Conservation (phyloP, 2,113 vertebrate genomes). For the Brienomyrus longianalis region DNA sequence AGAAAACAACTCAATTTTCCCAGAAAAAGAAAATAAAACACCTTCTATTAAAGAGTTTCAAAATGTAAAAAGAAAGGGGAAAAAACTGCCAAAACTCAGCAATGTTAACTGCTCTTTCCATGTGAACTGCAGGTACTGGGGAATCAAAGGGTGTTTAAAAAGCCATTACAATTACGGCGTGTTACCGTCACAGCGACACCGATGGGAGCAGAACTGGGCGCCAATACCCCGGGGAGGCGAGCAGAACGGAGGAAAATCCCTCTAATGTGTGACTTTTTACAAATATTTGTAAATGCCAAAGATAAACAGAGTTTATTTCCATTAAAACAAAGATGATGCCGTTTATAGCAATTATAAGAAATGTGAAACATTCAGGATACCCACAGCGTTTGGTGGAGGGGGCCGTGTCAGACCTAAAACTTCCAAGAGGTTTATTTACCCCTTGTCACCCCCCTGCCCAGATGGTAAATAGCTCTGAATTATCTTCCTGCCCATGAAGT, state of each 20-base stretch:
- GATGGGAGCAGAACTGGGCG: neutral
- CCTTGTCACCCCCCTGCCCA: neutral
- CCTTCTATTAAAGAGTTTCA: neutral
- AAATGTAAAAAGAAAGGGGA: neutral
- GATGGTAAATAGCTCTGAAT: conserved; percentile 12
- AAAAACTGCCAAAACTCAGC: neutral
- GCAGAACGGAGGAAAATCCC: neutral
- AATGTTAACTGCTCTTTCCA: neutral
- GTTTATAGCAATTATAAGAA: conserved; percentile 15
- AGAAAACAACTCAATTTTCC: neutral
- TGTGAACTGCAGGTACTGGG: neutral
- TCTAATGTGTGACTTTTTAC: neutral
- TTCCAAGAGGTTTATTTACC: neutral
- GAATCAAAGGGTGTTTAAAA: neutral
- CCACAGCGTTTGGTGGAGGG: neutral
- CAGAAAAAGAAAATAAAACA: neutral
- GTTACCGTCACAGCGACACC: neutral
- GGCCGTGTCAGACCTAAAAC: neutral
- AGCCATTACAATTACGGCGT: neutral
- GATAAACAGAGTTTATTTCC: conserved; percentile 12
- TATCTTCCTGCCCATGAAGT: conserved; percentile 11
- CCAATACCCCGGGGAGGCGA: neutral
- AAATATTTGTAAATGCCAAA: conserved; percentile 18
- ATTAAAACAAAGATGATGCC: neutral
- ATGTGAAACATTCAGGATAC: conserved; percentile 1